Base-by-base conservation (phyloP, 2,797 vertebrate genomes). In the Cossypha heuglini region DNA sequence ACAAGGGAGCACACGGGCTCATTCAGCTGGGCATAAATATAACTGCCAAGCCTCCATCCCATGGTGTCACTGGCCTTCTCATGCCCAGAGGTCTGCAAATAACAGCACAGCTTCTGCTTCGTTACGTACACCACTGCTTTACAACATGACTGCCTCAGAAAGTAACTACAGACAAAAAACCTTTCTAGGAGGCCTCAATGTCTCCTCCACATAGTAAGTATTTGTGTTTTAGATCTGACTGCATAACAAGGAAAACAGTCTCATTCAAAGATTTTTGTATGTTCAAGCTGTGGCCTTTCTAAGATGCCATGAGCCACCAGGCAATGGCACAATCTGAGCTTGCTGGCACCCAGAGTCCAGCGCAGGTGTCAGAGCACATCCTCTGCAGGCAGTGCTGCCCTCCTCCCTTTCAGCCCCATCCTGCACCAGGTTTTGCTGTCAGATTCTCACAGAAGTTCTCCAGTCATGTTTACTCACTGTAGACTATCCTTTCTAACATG, bases 101-200 rank as follows among this genome's bases (percentile, higher is more conserved):
- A 57, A 43, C 6, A 78, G n/a, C 37, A 57, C 11, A 59, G 25
- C 20, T 82, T 62, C 55, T 62, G 22, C 28, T 83, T 72, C 43
- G n/a, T n/a, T 13, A 37, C 0, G 0, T 14, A 20, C 11, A 55
- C 9, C 7, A 17, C 19, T 15, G 17, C 29, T 86, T 48, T 54
- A 80, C 43, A 62, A 48, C 13, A 10, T 9, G 4, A 17, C 10
- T 57, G 9, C 25, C 9, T 78, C 10, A 63, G 38, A 72, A 72
- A 35, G 10, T 4, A 46, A 38, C 10, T 29, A 35, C 29, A 78
- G 25, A 71, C 5, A 10, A 59, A 49, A 74, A 29, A 7, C 0
- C 11, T 19, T 88, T 40, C 13, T 28, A 58, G 31, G 14, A 68
- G 16, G 6, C 28, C 9, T 57, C 45, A 12, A 19, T 33, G 18